These are phyloP conservation scores for Napeogenes inachia DNA, from an alignment of 2,888 invertebrate genomes.

Conservation along the genomic window DNA sequence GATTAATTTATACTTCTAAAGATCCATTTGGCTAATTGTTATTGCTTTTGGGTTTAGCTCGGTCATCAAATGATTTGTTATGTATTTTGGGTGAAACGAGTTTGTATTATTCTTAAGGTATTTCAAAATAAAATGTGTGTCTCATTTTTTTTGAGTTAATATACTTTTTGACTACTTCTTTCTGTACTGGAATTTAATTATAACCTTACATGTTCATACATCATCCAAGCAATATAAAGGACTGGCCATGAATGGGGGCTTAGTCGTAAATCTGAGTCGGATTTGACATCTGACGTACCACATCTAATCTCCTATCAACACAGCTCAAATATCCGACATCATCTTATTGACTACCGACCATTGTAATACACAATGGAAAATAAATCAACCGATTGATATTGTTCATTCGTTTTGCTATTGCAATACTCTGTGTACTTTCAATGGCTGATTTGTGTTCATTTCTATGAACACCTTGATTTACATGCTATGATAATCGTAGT, in stretches of 20 bases:
- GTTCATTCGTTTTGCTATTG: constrained; percentile 32
- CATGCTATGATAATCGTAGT: too few relatives aligned
- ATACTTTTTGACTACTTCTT: neutral
- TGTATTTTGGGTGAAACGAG: neutral
- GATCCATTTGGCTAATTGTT: constrained; percentile 17
- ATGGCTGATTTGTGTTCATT: constrained; percentile 21
- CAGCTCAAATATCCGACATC: constrained; percentile 34
- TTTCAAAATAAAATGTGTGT: too few relatives aligned
- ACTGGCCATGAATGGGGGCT: constrained; percentile 27
- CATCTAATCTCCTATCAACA: constrained; percentile 42
- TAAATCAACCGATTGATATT: constrained; percentile 15
- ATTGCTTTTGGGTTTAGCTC: constrained; percentile 8
- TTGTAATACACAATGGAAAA: constrained; percentile 20
- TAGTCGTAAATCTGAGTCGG: constrained; percentile 38
- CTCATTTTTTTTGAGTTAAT: neutral
- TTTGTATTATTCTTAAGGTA: neutral
- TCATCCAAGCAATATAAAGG: constrained; percentile 24
- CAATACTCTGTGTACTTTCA: neutral
- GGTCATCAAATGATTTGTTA: neutral
- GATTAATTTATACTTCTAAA: constrained; percentile 19
- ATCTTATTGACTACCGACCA: constrained; percentile 36
- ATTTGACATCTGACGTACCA: constrained; percentile 34
- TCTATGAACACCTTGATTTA: constrained; percentile 22
- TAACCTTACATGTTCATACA: constrained; percentile 14
- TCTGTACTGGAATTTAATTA: constrained; percentile 1